A percentile compares a stretch with the other conserved stretches of the same genome.
These are phyloP conservation scores for Heliconius erato DNA, from an alignment of 2,888 invertebrate genomes.

Conservation along the genomic window DNA sequence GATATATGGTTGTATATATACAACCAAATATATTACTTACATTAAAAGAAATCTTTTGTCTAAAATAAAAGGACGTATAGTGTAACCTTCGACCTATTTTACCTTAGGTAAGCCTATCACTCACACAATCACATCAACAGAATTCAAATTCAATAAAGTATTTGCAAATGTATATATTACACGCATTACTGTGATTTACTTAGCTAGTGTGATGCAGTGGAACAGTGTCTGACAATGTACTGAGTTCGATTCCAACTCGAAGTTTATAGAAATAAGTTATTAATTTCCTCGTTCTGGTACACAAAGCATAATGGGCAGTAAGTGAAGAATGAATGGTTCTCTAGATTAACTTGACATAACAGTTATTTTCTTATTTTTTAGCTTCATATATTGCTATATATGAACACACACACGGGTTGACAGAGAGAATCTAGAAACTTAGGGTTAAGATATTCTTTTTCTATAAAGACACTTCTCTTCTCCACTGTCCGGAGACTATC, in stretches of 20 bases:
- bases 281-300: too few relatives aligned
- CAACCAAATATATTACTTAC: neutral
- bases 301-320: too few relatives aligned
- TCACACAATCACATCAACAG: conserved; percentile 20
- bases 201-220: neutral
- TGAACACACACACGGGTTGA: too few relatives aligned
- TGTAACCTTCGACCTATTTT: neutral
- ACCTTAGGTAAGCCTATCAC: neutral
- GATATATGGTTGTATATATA: neutral
- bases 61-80: neutral
- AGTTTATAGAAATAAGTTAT: neutral
- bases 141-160: conserved; percentile 29
- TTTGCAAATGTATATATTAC: conserved; percentile 19
- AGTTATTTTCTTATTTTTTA: too few relatives aligned
- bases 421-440: too few relatives aligned
- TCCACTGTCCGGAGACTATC: too few relatives aligned
- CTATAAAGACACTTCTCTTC: too few relatives aligned
- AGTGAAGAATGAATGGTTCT: too few relatives aligned
- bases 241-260: neutral
- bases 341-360: too few relatives aligned
- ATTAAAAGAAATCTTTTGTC: neutral
- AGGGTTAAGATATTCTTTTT: too few relatives aligned
- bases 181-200: neutral
- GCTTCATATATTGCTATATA: too few relatives aligned
- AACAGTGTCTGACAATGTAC: neutral